Evolutionary conservation across 2,797 vertebrate species (phyloP), one percentile per base, ranked within the genome.

Genomic region (Sebastes variabilis): DNA sequence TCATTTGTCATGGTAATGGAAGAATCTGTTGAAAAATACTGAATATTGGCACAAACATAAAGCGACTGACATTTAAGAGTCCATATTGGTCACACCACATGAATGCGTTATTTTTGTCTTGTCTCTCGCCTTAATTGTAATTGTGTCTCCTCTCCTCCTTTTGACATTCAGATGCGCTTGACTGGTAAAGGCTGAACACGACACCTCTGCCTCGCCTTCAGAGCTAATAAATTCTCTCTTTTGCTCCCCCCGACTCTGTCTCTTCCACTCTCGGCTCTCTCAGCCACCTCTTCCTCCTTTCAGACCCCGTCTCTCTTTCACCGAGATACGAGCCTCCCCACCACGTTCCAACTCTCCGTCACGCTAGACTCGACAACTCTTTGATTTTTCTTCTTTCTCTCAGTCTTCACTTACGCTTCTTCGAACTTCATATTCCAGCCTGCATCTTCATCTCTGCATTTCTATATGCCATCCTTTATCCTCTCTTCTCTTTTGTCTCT

Each of bases 121-220:
- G 66, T 80, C 46, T 68, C 46, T 73, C 0, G 1, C 42, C 62
- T 69, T 78, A 65, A 74, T 86, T 81, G 80, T 65, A 68, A 67
- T 52, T 34, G 64, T 68, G 61, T 68, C 56, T 84, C 62, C 72
- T 34, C 46, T 59, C 65, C 55, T 84, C 69, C 69, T 74, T 81
- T 75, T 85, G 68, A 85, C 77, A 84, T 86, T 85, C 79, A 89
- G 79, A 88, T 85, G 79, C 79, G 80, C 81, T 75, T 56, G 84
- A 79, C 82, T 82, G 72, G 70, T 67, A 80, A 78, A 83, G 73
- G 81, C 59, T 72, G 81, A 84, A 73, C 66, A 89, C 7, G 6
- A 76, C 72, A 81, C 81, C 42, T 75, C 71, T 67, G 72, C 24
- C 77, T 78, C 38, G 27, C 64, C 36, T 73, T 75, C 64, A 70